phyloP scores from a whole-genome alignment of 2,888 invertebrate genomes.

The Dyspetes luteomarginatus region DNA sequence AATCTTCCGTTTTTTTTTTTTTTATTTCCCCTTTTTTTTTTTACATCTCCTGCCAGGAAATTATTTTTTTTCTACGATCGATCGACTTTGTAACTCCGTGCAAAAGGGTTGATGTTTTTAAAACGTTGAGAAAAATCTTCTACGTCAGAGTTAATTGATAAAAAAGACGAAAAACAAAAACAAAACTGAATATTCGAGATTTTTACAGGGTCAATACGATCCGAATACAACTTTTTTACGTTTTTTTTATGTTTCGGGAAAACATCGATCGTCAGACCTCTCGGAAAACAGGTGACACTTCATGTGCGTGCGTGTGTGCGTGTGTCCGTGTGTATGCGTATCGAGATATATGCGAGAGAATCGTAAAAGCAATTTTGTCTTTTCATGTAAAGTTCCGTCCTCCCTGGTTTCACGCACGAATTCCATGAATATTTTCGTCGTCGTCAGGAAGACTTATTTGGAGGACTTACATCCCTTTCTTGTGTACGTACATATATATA shows the following conservation, averaged over 20 bases:
- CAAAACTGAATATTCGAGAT: too few species aligned
- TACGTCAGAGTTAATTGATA: background rate
- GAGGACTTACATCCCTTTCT: too few species aligned
- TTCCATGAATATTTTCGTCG: too few species aligned
- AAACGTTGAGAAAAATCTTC: background rate
- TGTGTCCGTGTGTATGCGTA: too few species aligned
- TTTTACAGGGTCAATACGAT: background rate
- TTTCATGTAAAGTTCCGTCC: background rate
- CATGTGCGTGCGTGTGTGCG: too few species aligned
- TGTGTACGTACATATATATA: too few species aligned
- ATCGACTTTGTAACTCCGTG: background rate
- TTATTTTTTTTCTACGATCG: background rate
- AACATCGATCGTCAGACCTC: conserved; percentile 25
- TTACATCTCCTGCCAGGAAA: background rate
- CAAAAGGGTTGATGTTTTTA: background rate
- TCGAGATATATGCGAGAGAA: background rate
- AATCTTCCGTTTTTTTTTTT: conserved; percentile 4
- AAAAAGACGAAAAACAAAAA: too few species aligned
- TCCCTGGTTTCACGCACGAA: background rate
- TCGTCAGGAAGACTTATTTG: too few species aligned
- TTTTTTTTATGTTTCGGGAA: background rate
- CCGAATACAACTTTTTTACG: background rate
- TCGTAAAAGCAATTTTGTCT: conserved; percentile 14
- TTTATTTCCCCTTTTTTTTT: background rate
- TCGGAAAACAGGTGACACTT: conserved; percentile 13